Conservation (phyloP, 2,888 invertebrate genomes). For the Polylopha cassiicola region DNA sequence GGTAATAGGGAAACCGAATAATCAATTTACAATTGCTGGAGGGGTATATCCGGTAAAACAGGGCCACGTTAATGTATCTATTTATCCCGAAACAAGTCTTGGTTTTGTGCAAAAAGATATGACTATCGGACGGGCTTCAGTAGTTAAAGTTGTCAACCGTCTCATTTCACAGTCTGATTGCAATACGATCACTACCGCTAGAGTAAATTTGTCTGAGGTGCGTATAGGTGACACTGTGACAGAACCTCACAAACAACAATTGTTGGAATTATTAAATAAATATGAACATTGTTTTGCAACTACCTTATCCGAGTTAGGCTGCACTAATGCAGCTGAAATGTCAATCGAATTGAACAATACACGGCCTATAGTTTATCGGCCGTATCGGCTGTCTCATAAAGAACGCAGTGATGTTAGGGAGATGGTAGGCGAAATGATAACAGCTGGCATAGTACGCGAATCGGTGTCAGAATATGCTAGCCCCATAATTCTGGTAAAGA, state of each 20-base stretch:
- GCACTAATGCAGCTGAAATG: slow-evolving; percentile 19
- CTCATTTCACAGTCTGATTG: background rate
- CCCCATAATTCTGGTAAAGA: background rate
- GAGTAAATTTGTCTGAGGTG: background rate
- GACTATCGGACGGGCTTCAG: too few relatives aligned
- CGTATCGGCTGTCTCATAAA: slow-evolving; percentile 4
- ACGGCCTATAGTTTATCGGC: slow-evolving; percentile 13
- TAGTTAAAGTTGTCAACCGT: slow-evolving; percentile 9
- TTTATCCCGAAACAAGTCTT: too few relatives aligned
- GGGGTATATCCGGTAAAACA: too few relatives aligned
- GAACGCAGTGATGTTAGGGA: background rate
- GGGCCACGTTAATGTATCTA: too few relatives aligned
- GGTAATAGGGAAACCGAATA: slow-evolving; percentile 6
- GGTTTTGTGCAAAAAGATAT: too few relatives aligned
- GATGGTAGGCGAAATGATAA: background rate
- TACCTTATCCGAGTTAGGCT: slow-evolving; percentile 14
- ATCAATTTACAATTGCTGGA: too few relatives aligned
- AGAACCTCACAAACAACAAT: background rate
- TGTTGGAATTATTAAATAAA: slow-evolving; percentile 8
- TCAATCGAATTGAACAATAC: slow-evolving; percentile 15
- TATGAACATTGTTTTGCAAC: slow-evolving; percentile 21
- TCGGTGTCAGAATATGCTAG: background rate
- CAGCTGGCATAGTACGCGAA: background rate
- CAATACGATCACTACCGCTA: background rate
- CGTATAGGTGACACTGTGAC: slow-evolving; percentile 4